Evolutionary conservation across 1,140 invertebrate species (phyloP).

Genomic region (Anadara kagoshimensis): DNA sequence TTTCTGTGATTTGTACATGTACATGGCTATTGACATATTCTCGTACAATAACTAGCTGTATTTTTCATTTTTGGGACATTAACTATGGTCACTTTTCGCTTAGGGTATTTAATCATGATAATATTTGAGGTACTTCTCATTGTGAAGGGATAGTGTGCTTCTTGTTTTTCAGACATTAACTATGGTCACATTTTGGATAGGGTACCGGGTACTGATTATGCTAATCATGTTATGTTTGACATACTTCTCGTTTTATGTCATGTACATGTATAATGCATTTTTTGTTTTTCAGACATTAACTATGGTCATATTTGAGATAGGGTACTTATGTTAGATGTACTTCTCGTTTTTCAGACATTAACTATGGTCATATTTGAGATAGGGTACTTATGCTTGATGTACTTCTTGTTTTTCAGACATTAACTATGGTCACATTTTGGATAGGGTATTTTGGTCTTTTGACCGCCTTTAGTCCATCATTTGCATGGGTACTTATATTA

Average conservation of each 20-base stretch:
- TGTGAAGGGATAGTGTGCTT: no score
- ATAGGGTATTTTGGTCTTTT: slow-evolving; percentile 93
- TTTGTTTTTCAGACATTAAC: slow-evolving; percentile 83
- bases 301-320: slow-evolving; percentile 88
- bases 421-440: slow-evolving; percentile 89
- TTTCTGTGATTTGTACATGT: no score
- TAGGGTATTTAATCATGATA: no score
- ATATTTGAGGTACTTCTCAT: no score
- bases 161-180: slow-evolving; percentile 83
- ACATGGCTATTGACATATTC: no score
- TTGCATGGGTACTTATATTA: slow-evolving; percentile 90
- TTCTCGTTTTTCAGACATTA: slow-evolving; percentile 78
- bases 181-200: slow-evolving; percentile 88
- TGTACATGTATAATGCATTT: no score
- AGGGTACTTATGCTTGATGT: slow-evolving; percentile 68
- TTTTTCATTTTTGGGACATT: slow-evolving; percentile 86
- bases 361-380: no score
- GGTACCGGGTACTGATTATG: no score
- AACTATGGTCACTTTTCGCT: slow-evolving; percentile 87
- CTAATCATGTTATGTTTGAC: no score
- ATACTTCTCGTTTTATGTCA: no score
- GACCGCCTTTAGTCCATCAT: slow-evolving; percentile 92
- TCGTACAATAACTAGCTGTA: no score
- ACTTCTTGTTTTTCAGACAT: slow-evolving; percentile 78
- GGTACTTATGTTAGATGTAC: slow-evolving; percentile 76